Evolutionary conservation across 2,888 invertebrate species (phyloP).

Genomic region (Pterostichus madidus): DNA sequence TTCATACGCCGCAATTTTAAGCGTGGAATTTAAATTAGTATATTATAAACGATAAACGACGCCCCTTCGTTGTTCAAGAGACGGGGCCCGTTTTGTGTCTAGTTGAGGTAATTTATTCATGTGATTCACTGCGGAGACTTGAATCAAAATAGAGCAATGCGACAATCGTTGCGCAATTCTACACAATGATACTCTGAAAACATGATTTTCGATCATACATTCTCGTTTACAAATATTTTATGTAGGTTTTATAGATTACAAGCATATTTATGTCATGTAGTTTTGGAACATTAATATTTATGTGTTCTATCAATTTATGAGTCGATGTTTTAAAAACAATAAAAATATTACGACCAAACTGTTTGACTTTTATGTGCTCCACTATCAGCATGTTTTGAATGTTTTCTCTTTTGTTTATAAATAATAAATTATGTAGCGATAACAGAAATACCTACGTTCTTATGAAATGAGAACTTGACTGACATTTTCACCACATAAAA

Average conservation of each 20-base stretch:
- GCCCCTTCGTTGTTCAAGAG: slow-evolving; percentile 59
- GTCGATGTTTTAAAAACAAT: slow-evolving; percentile 50
- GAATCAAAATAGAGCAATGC: slow-evolving; percentile 27
- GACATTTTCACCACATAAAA: neutral
- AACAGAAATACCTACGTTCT: slow-evolving; percentile 13
- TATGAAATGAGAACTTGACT: too few species aligned
- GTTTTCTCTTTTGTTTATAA: slow-evolving; percentile 41
- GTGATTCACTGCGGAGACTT: slow-evolving; percentile 10
- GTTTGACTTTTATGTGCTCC: slow-evolving; percentile 38
- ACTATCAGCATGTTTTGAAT: slow-evolving; percentile 37
- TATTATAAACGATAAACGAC: slow-evolving; percentile 59
- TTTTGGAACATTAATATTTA: slow-evolving; percentile 62
- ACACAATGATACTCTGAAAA: slow-evolving; percentile 1
- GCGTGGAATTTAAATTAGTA: slow-evolving; percentile 63
- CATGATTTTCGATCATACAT: neutral
- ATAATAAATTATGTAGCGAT: slow-evolving; percentile 29
- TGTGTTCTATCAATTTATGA: slow-evolving; percentile 60
- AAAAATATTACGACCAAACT: slow-evolving; percentile 42
- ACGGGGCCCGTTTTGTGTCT: neutral
- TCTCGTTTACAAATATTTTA: slow-evolving; percentile 48
- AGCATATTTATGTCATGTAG: slow-evolving; percentile 50
- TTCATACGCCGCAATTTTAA: slow-evolving; percentile 42
- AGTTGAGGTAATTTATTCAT: slow-evolving; percentile 3
- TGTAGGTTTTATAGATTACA: slow-evolving; percentile 61
- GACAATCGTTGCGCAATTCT: slow-evolving; percentile 3